These are phyloP conservation scores for Loris lydekkerianus DNA, from an alignment of 2,797 vertebrate genomes.

Conservation along the genomic window DNA sequence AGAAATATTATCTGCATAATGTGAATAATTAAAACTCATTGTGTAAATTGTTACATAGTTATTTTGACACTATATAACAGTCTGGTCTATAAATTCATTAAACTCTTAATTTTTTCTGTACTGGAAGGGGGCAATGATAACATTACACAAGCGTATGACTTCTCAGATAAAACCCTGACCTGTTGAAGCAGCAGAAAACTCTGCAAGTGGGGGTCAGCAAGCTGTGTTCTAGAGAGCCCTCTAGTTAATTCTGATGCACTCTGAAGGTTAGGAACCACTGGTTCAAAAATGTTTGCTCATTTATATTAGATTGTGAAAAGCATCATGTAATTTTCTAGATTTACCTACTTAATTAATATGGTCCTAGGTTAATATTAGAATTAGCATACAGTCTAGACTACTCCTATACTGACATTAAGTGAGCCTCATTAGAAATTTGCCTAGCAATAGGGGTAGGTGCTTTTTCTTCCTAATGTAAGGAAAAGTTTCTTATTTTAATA, in stretches of 20 bases:
- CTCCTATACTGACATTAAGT: background rate
- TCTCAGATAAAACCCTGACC: background rate
- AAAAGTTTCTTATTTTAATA: constrained; percentile 31
- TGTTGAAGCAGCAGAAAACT: background rate
- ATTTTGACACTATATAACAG: constrained; percentile 18
- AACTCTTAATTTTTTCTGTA: background rate
- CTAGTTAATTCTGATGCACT: background rate
- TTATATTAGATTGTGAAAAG: constrained; percentile 58
- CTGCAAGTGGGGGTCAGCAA: background rate
- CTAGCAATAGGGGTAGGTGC: background rate
- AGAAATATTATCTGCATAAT: background rate
- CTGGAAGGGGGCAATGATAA: background rate
- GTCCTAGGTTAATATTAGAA: constrained; percentile 49
- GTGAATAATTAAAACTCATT: constrained; percentile 49
- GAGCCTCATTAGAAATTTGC: background rate
- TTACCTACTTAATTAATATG: constrained; percentile 48
- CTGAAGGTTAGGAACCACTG: background rate
- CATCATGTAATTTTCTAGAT: constrained; percentile 46
- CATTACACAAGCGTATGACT: background rate
- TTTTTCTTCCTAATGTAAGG: constrained; percentile 24
- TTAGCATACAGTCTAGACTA: background rate
- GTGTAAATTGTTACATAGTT: background rate
- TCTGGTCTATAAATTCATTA: background rate
- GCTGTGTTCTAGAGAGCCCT: background rate
- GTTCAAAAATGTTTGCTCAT: constrained; percentile 18